These are phyloP conservation scores for Bicyclus anynana DNA, from an alignment of 1,140 invertebrate genomes.

Conservation along the genomic window DNA sequence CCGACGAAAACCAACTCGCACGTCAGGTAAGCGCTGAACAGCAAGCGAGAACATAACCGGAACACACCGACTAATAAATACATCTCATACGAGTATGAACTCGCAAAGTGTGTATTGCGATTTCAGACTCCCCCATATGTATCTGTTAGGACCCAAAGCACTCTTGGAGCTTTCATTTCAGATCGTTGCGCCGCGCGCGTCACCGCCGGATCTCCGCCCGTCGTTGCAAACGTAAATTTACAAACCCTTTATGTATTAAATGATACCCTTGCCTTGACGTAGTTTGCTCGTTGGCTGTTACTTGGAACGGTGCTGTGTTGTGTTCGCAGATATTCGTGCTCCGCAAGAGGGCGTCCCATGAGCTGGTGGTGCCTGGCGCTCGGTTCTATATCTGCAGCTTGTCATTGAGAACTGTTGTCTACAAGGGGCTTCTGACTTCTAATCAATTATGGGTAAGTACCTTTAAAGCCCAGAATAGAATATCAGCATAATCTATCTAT, in stretches of 20 bases:
- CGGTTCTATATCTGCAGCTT: conserved; percentile 98
- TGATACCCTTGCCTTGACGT: conserved; percentile 20
- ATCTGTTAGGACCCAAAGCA: conserved; percentile 43
- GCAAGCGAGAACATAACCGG: conserved; percentile 14
- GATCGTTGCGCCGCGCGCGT: conserved; percentile 50
- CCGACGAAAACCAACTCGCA: conserved; percentile 80
- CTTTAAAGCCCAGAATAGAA: too few species aligned
- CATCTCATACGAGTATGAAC: conserved; percentile 52
- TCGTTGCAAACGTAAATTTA: conserved; percentile 59
- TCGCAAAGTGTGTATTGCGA: conserved; percentile 48
- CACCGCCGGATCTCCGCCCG: conserved; percentile 37
- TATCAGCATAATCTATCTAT: too few species aligned
- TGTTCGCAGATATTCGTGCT: conserved; percentile 90
- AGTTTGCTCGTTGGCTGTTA: conserved; percentile 12
- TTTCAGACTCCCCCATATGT: conserved; percentile 51
- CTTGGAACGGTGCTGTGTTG: conserved; percentile 33
- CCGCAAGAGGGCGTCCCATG: conserved; percentile 94
- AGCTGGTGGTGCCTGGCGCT: conserved; percentile 87
- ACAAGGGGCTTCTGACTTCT: conserved; percentile 98
- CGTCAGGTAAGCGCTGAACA: conserved; percentile 75
- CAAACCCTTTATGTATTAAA: conserved; percentile 39
- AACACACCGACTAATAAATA: background rate
- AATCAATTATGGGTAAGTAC: conserved; percentile 91
- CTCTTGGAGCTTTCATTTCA: conserved; percentile 67
- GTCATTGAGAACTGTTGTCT: conserved; percentile 93